Evolutionary conservation across 1,140 invertebrate genomes (phyloP).

Genomic region (Adoxophyes honmai): DNA sequence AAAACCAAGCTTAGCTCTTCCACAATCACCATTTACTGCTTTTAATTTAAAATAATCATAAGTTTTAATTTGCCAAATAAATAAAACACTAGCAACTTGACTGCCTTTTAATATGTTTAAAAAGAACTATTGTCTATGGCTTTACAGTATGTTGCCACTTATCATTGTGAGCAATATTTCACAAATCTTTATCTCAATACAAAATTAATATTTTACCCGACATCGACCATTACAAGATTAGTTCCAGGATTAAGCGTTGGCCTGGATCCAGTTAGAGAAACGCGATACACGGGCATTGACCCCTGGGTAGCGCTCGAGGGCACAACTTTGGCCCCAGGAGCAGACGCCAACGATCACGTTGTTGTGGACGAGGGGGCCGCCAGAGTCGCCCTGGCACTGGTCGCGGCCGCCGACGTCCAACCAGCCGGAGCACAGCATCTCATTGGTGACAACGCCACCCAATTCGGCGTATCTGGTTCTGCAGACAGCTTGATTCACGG

Average conservation of each 20-base stretch:
- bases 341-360: constrained; percentile 76
- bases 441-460: constrained; percentile 31
- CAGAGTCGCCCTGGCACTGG: constrained; percentile 77
- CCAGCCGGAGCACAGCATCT: constrained; percentile 55
- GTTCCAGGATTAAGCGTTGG: constrained; percentile 30
- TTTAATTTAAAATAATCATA: too few relatives aligned
- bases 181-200: too few relatives aligned
- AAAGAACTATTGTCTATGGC: too few relatives aligned
- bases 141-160: too few relatives aligned
- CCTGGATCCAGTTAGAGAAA: constrained; percentile 46
- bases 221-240: too few relatives aligned
- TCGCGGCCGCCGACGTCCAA: constrained; percentile 44
- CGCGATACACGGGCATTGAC: constrained; percentile 74
- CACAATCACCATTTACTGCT: too few relatives aligned
- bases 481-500: constrained; percentile 41
- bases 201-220: too few relatives aligned
- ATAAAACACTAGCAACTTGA: too few relatives aligned
- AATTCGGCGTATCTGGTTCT: constrained; percentile 27
- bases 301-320: constrained; percentile 64
- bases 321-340: constrained; percentile 78
- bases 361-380: constrained; percentile 79
- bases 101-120: too few relatives aligned
- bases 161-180: too few relatives aligned
- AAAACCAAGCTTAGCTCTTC: too few relatives aligned
- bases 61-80: too few relatives aligned